A percentile compares a stretch with the other conserved stretches of the same genome.
These are phyloP conservation scores for Sarcophaga subvicina DNA, from an alignment of 2,888 invertebrate genomes.

Conservation along the genomic window DNA sequence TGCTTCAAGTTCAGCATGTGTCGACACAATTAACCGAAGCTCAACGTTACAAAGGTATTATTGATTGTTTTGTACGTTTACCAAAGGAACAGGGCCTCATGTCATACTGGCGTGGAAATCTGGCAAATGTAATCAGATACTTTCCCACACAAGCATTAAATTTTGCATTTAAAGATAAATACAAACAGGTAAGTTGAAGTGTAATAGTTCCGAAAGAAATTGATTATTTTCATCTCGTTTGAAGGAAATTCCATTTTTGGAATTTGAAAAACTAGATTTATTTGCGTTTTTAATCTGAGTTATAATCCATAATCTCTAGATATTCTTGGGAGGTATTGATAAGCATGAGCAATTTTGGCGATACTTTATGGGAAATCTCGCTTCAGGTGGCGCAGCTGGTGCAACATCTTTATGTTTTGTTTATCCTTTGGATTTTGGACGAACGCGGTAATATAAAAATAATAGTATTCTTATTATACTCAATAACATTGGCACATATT, in stretches of 20 bases:
- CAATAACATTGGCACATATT: conserved; percentile 84
- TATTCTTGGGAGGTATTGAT: conserved; percentile 84
- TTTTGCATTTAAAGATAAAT: conserved; percentile 95
- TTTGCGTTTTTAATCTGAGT: neutral
- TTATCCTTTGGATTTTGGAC: conserved; percentile 94
- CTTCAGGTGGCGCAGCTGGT: conserved; percentile 94
- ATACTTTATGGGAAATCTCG: conserved; percentile 91
- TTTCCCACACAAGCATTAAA: conserved; percentile 95
- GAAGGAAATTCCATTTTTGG: too few species aligned
- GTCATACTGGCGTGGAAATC: conserved; percentile 94
- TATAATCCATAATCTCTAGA: conserved; percentile 23
- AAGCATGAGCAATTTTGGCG: conserved; percentile 93
- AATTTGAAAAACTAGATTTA: neutral
- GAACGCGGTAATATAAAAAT: conserved; percentile 85
- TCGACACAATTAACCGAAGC: conserved; percentile 91
- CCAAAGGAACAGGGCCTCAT: conserved; percentile 90
- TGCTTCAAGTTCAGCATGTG: conserved; percentile 94
- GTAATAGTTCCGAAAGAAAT: too few species aligned
- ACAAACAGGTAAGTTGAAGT: conserved; percentile 83
- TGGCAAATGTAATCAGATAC: conserved; percentile 94
- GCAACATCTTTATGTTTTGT: conserved; percentile 95
- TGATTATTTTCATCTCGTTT: too few species aligned
- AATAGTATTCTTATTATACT: neutral
- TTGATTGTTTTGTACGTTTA: conserved; percentile 90
- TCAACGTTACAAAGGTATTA: conserved; percentile 92